These are phyloP conservation scores for Bothrops jararaca DNA, from an alignment of 2,113 vertebrate species.

Conservation along the genomic window DNA sequence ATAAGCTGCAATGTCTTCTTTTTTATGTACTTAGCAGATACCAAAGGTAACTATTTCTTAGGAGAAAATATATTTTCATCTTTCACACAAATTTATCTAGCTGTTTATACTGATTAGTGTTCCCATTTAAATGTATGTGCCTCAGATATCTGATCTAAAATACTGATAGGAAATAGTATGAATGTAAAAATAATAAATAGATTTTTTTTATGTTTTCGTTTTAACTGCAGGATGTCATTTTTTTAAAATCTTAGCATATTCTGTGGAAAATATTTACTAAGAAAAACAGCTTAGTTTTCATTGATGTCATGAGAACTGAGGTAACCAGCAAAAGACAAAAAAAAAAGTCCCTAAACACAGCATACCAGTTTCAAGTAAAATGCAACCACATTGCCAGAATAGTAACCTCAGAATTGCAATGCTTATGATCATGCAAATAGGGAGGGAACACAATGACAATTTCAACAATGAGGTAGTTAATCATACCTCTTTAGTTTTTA, in stretches of 20 bases:
- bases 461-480: constrained; percentile 64
- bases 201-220: not conserved
- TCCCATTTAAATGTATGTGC: constrained; percentile 13
- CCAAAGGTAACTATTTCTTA: not conserved
- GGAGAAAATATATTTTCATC: not conserved
- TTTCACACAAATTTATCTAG: not conserved
- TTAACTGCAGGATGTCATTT: constrained; percentile 7
- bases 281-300: constrained; percentile 31
- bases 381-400: constrained; percentile 66
- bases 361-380: constrained; percentile 75
- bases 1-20: not conserved
- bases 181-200: not conserved
- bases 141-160: not conserved
- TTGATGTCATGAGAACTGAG: constrained; percentile 35
- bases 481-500: constrained; percentile 62
- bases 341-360: constrained; percentile 58
- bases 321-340: constrained; percentile 17
- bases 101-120: not conserved
- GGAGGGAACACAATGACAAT: constrained; percentile 49
- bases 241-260: not conserved
- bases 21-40: not conserved
- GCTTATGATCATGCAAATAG: constrained; percentile 44
- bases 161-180: not conserved
- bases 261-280: constrained; percentile 26
- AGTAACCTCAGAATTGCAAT: constrained; percentile 62